These are phyloP conservation scores for Petromus typicus DNA, from an alignment of 2,113 vertebrate species.

Conservation along the genomic window DNA sequence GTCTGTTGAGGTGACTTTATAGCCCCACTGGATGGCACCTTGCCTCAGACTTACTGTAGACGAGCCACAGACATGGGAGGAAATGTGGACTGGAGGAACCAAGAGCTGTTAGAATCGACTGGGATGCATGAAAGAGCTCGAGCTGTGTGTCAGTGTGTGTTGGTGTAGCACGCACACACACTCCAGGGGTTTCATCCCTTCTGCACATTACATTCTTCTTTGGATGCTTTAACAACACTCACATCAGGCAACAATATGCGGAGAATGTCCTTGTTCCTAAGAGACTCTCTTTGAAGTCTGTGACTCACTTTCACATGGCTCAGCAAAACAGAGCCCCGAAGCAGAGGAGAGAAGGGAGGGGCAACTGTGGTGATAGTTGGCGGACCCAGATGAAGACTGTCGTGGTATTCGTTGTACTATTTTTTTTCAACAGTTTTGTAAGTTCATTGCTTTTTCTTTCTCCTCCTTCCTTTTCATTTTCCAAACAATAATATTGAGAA, in stretches of 20 bases:
- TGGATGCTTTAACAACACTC: conserved; percentile 11
- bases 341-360: neutral
- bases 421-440: neutral
- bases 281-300: neutral
- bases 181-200: neutral
- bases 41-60: neutral
- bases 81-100: neutral
- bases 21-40: neutral
- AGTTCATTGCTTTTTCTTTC: neutral
- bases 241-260: neutral
- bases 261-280: neutral
- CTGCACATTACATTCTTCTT: neutral
- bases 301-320: neutral
- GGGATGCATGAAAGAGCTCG: neutral
- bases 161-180: neutral
- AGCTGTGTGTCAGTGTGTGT: neutral
- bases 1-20: conserved; percentile 36
- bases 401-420: neutral
- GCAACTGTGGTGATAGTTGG: neutral
- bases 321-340: neutral
- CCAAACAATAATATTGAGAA: neutral
- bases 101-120: neutral
- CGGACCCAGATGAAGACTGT: neutral
- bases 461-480: neutral
- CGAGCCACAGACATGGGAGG: neutral